Percentiles rank a stretch among this genome's conserved stretches.
phyloP scores from a whole-genome alignment of 2,113 vertebrate genomes.

The Planiliza haematocheilus region DNA sequence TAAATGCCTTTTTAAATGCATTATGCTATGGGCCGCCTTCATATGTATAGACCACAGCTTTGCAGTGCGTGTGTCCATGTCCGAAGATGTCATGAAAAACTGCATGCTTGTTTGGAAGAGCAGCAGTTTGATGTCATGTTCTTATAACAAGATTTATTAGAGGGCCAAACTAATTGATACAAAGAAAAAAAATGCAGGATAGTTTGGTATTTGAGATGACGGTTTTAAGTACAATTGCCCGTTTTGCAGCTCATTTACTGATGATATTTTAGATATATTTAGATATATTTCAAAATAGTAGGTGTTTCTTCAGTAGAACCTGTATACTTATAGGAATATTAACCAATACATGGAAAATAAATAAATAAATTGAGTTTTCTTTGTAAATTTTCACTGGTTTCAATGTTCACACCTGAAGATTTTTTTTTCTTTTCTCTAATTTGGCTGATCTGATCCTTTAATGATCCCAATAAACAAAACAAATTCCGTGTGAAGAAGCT shows the following conservation, averaged over 20 bases:
- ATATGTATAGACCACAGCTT: slow-evolving; percentile 26
- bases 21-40: slow-evolving; percentile 41
- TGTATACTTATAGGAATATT: too few species aligned
- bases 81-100: background rate
- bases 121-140: background rate
- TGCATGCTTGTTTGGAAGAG: background rate
- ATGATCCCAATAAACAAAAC: background rate
- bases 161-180: background rate
- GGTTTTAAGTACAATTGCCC: too few species aligned
- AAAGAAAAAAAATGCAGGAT: background rate
- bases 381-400: too few species aligned
- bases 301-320: too few species aligned
- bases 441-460: background rate
- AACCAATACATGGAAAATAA: too few species aligned
- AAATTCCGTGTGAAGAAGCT: background rate
- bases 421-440: background rate
- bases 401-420: too few species aligned
- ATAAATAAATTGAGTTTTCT: too few species aligned
- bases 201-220: background rate
- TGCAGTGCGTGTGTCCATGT: background rate
- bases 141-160: background rate
- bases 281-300: too few species aligned
- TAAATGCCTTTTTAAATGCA: slow-evolving; percentile 52
- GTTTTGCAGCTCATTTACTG: too few species aligned
- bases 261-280: too few species aligned